Conservation (phyloP, 2,797 vertebrate genomes). For the Pterois miles region DNA sequence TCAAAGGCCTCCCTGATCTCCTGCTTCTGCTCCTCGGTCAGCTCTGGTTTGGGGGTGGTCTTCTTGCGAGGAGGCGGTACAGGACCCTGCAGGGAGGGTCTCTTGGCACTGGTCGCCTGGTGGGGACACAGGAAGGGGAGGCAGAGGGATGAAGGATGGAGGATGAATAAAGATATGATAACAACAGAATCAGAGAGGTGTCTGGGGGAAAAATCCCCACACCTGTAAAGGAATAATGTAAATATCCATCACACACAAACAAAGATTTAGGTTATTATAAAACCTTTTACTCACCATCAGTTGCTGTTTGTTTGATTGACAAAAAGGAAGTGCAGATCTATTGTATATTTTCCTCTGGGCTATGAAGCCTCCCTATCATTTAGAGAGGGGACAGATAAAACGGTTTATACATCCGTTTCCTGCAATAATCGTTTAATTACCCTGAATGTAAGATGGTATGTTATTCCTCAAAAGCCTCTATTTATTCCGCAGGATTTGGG, state of each 20-base stretch:
- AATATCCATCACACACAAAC: neutral
- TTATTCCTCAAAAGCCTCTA: neutral
- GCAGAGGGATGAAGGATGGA: neutral
- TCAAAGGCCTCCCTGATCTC: constrained; percentile 95
- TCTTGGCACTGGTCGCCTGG: constrained; percentile 89
- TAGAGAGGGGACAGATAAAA: constrained; percentile 25
- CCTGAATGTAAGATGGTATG: neutral
- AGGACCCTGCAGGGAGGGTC: constrained; percentile 83
- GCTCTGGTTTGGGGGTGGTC: constrained; percentile 85
- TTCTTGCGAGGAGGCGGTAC: constrained; percentile 87
- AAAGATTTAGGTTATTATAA: neutral
- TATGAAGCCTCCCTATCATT: constrained; percentile 43
- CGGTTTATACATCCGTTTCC: constrained; percentile 28
- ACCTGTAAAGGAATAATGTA: neutral
- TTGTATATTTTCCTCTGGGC: constrained; percentile 36
- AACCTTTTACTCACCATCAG: constrained; percentile 68
- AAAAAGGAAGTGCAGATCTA: constrained; percentile 9
- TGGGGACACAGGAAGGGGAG: neutral
- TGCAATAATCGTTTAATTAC: neutral
- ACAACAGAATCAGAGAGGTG: neutral
- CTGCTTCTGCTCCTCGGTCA: constrained; percentile 91
- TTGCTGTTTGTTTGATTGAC: constrained; percentile 13
- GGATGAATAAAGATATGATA: neutral
- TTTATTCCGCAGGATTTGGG: neutral
- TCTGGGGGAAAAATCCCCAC: neutral